These are phyloP conservation scores for Gastracanthus pulcherrimus DNA, from an alignment of 2,888 invertebrate species.

Conservation along the genomic window DNA sequence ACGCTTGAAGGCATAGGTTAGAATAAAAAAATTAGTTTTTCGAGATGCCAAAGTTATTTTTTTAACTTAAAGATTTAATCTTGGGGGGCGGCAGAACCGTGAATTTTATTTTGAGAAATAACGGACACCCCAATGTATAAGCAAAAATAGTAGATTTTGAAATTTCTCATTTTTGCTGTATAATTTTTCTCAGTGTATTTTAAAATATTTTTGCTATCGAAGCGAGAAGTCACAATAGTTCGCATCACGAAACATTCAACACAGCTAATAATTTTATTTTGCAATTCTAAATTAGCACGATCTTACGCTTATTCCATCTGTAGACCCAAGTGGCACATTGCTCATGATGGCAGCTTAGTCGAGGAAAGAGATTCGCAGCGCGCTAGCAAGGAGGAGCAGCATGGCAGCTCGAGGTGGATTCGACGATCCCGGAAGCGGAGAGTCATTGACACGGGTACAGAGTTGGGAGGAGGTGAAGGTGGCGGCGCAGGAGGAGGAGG, in stretches of 20 bases:
- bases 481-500: slow-evolving; percentile 18
- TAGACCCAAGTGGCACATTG: neutral
- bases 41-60: too few species aligned
- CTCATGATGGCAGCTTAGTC: neutral
- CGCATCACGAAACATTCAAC: neutral
- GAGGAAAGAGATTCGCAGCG: neutral
- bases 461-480: neutral
- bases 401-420: neutral
- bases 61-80: too few species aligned
- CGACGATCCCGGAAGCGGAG: slow-evolving; percentile 51
- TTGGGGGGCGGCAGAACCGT: too few species aligned
- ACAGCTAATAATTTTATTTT: neutral
- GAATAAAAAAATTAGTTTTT: too few species aligned
- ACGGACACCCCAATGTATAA: too few species aligned
- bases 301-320: neutral
- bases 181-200: too few species aligned
- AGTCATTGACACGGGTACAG: slow-evolving; percentile 55
- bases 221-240: too few species aligned
- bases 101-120: too few species aligned
- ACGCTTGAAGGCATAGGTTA: too few species aligned
- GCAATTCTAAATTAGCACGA: slow-evolving; percentile 14
- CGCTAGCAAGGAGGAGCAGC: neutral
- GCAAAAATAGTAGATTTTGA: too few species aligned
- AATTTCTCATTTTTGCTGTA: too few species aligned
- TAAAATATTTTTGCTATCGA: too few species aligned